These are phyloP conservation scores for Girardinus metallicus DNA, from an alignment of 2,797 vertebrate genomes.

Conservation along the genomic window DNA sequence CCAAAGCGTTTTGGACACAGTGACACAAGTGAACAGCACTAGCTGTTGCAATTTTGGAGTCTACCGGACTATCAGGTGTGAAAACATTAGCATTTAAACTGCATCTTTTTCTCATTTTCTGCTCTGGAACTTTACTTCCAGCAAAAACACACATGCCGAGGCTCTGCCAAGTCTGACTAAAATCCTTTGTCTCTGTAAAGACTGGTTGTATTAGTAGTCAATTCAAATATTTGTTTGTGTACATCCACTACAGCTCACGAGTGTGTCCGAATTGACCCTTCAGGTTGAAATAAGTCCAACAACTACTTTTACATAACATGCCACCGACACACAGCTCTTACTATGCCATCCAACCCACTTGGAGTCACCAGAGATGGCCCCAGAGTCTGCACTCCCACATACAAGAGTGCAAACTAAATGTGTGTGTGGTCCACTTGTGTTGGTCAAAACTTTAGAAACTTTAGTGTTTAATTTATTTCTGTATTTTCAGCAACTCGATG, in stretches of 20 bases:
- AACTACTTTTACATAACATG: slow-evolving; percentile 68
- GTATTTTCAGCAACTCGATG: slow-evolving; percentile 19
- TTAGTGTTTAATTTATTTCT: background rate
- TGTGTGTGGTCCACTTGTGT: slow-evolving; percentile 44
- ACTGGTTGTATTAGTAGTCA: background rate
- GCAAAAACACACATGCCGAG: background rate
- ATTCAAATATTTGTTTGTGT: background rate
- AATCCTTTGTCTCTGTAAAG: background rate
- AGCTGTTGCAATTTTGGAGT: too few relatives aligned
- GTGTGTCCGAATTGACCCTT: slow-evolving; percentile 37
- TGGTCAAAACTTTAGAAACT: slow-evolving; percentile 41
- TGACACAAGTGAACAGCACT: too few relatives aligned
- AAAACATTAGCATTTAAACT: too few relatives aligned
- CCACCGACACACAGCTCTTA: slow-evolving; percentile 64
- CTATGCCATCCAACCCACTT: slow-evolving; percentile 57
- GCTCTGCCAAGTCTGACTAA: background rate
- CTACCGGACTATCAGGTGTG: too few relatives aligned
- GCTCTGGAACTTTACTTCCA: background rate
- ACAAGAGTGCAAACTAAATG: slow-evolving; percentile 25
- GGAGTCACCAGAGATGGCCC: slow-evolving; percentile 56
- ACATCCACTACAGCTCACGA: slow-evolving; percentile 19
- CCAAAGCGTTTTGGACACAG: too few relatives aligned
- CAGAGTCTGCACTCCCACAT: slow-evolving; percentile 59
- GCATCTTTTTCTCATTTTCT: background rate
- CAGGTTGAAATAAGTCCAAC: slow-evolving; percentile 48